Conservation (phyloP, 2,888 invertebrate species). For the Schizaphis graminum region DNA sequence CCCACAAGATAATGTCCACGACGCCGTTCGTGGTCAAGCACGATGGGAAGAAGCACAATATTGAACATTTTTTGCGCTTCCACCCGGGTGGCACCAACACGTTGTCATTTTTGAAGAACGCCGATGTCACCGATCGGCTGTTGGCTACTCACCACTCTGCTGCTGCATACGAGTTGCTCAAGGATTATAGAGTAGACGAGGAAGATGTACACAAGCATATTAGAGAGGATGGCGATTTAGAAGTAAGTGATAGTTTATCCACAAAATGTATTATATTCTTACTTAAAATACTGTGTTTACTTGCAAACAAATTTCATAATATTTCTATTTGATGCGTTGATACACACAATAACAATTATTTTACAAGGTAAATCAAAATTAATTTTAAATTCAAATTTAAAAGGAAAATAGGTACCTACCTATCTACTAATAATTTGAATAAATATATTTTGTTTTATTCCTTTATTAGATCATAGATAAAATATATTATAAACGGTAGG, state of each 20-base stretch:
- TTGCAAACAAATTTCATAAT: not conserved
- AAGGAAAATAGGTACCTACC: too few relatives aligned
- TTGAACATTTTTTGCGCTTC: slow-evolving; percentile 77
- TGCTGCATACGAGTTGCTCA: slow-evolving; percentile 78
- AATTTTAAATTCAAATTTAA: too few relatives aligned
- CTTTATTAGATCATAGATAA: too few relatives aligned
- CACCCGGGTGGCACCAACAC: slow-evolving; percentile 83
- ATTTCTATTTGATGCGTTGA: not conserved
- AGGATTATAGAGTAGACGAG: slow-evolving; percentile 74
- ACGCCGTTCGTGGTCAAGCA: slow-evolving; percentile 71
- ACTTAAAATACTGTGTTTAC: not conserved
- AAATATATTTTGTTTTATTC: too few relatives aligned
- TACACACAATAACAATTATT: too few relatives aligned
- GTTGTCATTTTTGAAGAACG: slow-evolving; percentile 75
- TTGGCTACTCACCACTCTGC: slow-evolving; percentile 75
- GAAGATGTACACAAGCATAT: slow-evolving; percentile 47
- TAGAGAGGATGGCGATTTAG: slow-evolving; percentile 69
- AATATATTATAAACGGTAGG: too few relatives aligned
- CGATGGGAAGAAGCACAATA: slow-evolving; percentile 75
- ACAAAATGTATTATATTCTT: not conserved
- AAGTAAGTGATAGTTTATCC: slow-evolving; percentile 68
- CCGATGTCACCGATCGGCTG: slow-evolving; percentile 75
- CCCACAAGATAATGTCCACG: slow-evolving; percentile 29
- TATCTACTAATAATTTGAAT: too few relatives aligned
- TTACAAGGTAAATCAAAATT: too few relatives aligned